These are phyloP conservation scores for Sitta carolinensis DNA, from an alignment of 2,797 vertebrate genomes.

Conservation along the genomic window DNA sequence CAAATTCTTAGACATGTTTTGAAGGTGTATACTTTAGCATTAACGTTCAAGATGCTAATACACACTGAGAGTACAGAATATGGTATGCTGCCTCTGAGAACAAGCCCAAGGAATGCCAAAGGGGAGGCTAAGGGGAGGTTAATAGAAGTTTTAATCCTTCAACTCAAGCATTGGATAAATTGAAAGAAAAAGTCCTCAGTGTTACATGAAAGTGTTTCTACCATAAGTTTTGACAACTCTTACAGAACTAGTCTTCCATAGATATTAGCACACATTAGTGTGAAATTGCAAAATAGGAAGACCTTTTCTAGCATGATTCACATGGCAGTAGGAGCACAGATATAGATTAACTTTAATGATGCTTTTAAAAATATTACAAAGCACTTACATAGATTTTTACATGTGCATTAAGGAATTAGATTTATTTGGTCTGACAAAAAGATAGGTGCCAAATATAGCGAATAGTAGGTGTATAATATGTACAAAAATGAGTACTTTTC, in stretches of 20 bases:
- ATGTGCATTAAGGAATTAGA: background rate
- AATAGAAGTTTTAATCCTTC: too few species aligned
- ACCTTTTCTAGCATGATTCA: constrained; percentile 5
- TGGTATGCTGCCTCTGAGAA: background rate
- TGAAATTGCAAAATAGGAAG: constrained; percentile 4
- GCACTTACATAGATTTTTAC: constrained; percentile 25
- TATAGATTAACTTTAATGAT: constrained; percentile 37
- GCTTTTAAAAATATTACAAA: constrained; percentile 53
- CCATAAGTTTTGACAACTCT: background rate
- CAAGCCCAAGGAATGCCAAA: background rate
- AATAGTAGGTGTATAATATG: background rate
- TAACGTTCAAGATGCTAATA: background rate
- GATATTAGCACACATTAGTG: background rate
- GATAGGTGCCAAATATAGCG: constrained; percentile 11
- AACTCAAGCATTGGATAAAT: too few species aligned
- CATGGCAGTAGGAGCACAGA: background rate
- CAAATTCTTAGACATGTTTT: background rate
- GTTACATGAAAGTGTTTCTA: background rate
- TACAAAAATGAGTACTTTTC: background rate
- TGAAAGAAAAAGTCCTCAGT: background rate
- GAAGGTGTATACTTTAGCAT: background rate
- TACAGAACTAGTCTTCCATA: background rate
- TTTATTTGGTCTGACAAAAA: constrained; percentile 40
- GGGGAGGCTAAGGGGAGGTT: background rate
- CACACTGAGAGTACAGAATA: background rate